Conservation (phyloP, 2,888 invertebrate species). For the Drosophila kanekoi region DNA sequence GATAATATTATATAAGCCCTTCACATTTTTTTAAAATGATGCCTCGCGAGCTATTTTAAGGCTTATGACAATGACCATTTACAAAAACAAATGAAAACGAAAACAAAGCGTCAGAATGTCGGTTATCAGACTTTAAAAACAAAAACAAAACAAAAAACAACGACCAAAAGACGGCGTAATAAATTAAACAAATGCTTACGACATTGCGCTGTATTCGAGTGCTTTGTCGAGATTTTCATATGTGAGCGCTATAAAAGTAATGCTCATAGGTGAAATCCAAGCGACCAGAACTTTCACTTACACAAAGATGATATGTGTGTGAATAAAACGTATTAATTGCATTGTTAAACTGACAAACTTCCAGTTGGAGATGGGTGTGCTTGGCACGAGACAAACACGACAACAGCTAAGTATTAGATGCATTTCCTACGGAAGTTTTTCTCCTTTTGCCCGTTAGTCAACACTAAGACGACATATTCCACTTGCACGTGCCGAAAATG, state of each 20-base stretch:
- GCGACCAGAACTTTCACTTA: constrained; percentile 65
- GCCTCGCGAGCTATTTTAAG: constrained; percentile 34
- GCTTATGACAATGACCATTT: constrained; percentile 36
- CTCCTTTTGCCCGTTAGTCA: neutral
- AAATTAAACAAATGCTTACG: constrained; percentile 60
- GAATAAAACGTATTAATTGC: constrained; percentile 18
- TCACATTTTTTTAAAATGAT: constrained; percentile 52
- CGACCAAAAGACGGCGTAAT: constrained; percentile 35
- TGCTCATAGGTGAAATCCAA: constrained; percentile 24
- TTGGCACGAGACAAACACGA: neutral
- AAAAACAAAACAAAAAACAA: constrained; percentile 1
- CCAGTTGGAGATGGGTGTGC: constrained; percentile 7
- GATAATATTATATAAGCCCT: constrained; percentile 30
- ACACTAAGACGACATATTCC: no score
- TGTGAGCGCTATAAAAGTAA: constrained; percentile 19
- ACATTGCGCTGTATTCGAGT: constrained; percentile 43
- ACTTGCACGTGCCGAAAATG: no score
- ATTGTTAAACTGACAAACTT: constrained; percentile 15
- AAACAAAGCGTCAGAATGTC: constrained; percentile 19
- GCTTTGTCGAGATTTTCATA: constrained; percentile 39
- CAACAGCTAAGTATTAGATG: no score
- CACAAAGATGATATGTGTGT: constrained; percentile 17
- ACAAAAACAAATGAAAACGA: constrained; percentile 6
- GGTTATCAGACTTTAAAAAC: constrained; percentile 23
- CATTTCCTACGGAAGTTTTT: neutral